Evolutionary conservation across 2,797 vertebrate species (phyloP).

Genomic region (Alfaro cultratus): DNA sequence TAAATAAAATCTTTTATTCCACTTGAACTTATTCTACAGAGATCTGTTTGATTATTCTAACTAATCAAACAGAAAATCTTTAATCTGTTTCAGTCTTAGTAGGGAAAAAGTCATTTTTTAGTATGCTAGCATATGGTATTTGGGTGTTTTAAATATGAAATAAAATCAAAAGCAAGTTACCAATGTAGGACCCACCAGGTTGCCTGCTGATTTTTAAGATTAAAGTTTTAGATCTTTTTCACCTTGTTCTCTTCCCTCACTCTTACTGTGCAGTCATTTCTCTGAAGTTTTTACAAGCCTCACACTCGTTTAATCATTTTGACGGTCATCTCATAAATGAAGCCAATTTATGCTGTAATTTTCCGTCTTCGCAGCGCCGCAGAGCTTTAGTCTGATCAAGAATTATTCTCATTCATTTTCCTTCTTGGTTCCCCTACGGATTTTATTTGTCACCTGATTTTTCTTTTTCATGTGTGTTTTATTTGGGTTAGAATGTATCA

Average conservation of each 20-base stretch:
- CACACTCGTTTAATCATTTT: constrained; percentile 54
- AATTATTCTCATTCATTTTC: constrained; percentile 23
- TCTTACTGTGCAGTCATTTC: constrained; percentile 7
- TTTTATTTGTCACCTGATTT: constrained; percentile 34
- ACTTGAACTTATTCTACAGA: neutral
- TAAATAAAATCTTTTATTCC: neutral
- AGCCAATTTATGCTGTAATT: constrained; percentile 57
- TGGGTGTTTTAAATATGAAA: neutral
- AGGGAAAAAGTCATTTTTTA: neutral
- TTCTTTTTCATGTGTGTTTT: constrained; percentile 28
- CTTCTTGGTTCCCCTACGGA: constrained; percentile 10
- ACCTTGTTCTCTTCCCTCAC: constrained; percentile 24
- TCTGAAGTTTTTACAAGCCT: constrained; percentile 32
- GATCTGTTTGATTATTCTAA: neutral
- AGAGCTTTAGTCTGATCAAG: constrained; percentile 19
- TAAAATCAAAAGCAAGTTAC: neutral
- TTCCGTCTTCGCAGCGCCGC: constrained; percentile 30
- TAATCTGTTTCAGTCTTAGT: neutral
- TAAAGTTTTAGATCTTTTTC: constrained; percentile 27
- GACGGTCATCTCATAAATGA: constrained; percentile 37
- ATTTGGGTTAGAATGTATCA: constrained; percentile 45
- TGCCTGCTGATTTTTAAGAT: neutral
- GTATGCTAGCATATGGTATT: neutral
- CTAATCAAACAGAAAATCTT: neutral
- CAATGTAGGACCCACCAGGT: neutral